phyloP scores from a whole-genome alignment of 1,140 invertebrate genomes.

The Drosophila serrata region DNA sequence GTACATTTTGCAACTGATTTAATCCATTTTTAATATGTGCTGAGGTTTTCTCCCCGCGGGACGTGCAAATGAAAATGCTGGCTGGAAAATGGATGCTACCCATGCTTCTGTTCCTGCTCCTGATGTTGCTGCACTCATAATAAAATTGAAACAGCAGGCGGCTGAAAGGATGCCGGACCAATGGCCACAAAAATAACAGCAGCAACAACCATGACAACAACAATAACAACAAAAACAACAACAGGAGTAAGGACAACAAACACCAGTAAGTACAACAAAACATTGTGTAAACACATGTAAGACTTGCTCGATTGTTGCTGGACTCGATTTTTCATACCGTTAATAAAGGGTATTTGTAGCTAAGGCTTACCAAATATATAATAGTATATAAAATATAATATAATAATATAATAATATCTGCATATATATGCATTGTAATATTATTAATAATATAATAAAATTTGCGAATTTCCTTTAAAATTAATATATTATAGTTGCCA shows the following conservation, averaged over 20 bases:
- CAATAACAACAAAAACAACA: neutral
- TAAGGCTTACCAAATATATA: no score
- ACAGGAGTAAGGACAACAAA: slow-evolving; percentile 36
- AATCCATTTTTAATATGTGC: slow-evolving; percentile 72
- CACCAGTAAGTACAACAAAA: slow-evolving; percentile 38
- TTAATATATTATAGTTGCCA: no score
- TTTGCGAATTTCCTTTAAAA: no score
- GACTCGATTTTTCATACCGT: neutral
- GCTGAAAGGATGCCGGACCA: slow-evolving; percentile 32
- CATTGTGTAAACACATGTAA: slow-evolving; percentile 78
- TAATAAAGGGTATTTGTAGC: neutral
- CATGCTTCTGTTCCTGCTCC: neutral
- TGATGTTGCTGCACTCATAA: slow-evolving; percentile 51
- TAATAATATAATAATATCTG: neutral
- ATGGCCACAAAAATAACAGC: slow-evolving; percentile 31
- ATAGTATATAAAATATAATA: neutral
- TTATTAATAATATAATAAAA: no score
- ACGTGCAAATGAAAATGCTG: slow-evolving; percentile 40
- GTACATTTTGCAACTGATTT: slow-evolving; percentile 63
- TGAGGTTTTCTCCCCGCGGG: slow-evolving; percentile 19
- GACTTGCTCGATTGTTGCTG: slow-evolving; percentile 51
- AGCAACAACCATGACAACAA: slow-evolving; percentile 11
- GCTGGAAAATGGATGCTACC: slow-evolving; percentile 7
- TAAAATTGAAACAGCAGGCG: slow-evolving; percentile 75
- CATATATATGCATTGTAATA: no score